Conservation (phyloP, 1,140 invertebrate species). For the Drosophila leontia region DNA sequence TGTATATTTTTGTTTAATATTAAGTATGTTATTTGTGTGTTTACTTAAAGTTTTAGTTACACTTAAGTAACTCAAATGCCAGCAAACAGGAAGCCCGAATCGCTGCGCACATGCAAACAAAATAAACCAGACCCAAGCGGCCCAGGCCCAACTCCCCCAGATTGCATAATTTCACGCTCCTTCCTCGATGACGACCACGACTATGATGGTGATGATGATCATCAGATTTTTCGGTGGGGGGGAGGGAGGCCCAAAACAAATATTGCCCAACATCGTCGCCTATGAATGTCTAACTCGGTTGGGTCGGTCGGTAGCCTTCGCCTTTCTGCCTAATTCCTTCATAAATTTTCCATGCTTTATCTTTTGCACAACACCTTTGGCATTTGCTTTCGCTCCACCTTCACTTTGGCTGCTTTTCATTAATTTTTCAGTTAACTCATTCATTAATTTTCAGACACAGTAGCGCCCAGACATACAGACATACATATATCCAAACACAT, state of each 20-base stretch:
- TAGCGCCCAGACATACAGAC: conserved; percentile 40
- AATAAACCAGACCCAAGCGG: conserved; percentile 59
- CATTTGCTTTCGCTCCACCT: conserved; percentile 46
- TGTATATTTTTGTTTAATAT: conserved; percentile 84
- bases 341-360: conserved; percentile 82
- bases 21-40: conserved; percentile 83
- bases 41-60: conserved; percentile 83
- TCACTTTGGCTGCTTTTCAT: conserved; percentile 68
- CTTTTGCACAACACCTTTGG: conserved; percentile 81
- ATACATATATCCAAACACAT: conserved; percentile 25
- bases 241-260: conserved; percentile 70
- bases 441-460: conserved; percentile 78
- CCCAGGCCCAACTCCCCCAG: conserved; percentile 19
- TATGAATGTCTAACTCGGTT: conserved; percentile 68
- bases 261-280: conserved; percentile 67
- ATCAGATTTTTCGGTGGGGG: conserved; percentile 14
- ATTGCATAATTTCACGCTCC: conserved; percentile 81
- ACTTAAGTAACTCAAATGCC: conserved; percentile 82
- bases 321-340: conserved; percentile 47
- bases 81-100: conserved; percentile 73
- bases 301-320: conserved; percentile 20
- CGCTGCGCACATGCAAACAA: conserved; percentile 76
- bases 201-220: conserved; percentile 8
- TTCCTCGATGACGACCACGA: conserved; percentile 3
- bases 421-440: conserved; percentile 84